Percentiles rank a stretch among this genome's conserved stretches.
These are phyloP conservation scores for Cantharis flavilabris DNA, from an alignment of 2,888 invertebrate genomes.

Conservation along the genomic window DNA sequence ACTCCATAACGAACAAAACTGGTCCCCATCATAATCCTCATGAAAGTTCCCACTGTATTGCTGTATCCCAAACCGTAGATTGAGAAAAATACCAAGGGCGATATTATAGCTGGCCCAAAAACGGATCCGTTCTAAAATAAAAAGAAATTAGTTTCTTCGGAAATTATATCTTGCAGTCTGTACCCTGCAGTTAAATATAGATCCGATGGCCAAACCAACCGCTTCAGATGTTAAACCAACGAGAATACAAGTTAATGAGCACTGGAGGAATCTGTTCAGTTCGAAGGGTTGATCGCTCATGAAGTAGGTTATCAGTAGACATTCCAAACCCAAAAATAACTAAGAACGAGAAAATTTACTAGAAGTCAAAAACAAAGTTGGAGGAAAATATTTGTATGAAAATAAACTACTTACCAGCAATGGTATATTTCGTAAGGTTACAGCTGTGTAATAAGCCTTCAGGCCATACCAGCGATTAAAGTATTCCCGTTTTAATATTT, in stretches of 20 bases:
- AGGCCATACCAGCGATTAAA: constrained; percentile 71
- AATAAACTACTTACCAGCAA: constrained; percentile 26
- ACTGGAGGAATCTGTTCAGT: constrained; percentile 63
- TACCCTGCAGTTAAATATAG: constrained; percentile 62
- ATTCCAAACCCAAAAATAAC: constrained; percentile 58
- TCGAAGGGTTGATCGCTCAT: constrained; percentile 73
- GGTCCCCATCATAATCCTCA: not conserved
- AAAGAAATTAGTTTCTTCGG: constrained; percentile 7
- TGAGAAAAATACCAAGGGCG: constrained; percentile 62
- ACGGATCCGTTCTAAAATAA: constrained; percentile 65
- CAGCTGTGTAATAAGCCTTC: constrained; percentile 65
- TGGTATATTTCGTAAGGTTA: constrained; percentile 62
- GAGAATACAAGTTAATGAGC: constrained; percentile 62
- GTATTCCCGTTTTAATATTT: constrained; percentile 64
- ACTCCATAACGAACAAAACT: not conserved
- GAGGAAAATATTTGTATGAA: constrained; percentile 53
- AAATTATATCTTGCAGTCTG: too few relatives aligned
- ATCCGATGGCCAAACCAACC: constrained; percentile 71
- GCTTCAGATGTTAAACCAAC: constrained; percentile 74
- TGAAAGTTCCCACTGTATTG: not conserved
- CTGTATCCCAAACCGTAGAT: constrained; percentile 67
- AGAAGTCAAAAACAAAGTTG: too few relatives aligned
- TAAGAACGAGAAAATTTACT: constrained; percentile 43
- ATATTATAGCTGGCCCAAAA: constrained; percentile 61
- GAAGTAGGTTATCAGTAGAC: constrained; percentile 59